phyloP scores from a whole-genome alignment of 2,113 vertebrate species.

The Lagopus leucura region DNA sequence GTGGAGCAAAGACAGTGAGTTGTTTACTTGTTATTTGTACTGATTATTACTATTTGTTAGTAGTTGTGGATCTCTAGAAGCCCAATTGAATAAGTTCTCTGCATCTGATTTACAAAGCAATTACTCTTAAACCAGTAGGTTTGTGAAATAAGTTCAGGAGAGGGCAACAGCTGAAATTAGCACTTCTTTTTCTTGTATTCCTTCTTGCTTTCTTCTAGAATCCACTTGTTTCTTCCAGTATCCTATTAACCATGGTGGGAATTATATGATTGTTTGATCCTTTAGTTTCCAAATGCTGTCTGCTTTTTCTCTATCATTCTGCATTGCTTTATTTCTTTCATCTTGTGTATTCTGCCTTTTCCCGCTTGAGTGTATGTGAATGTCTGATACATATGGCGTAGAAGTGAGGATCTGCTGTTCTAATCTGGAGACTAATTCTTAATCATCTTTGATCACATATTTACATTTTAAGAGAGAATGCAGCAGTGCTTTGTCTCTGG shows the following conservation, averaged over 20 bases:
- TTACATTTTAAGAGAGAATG: neutral
- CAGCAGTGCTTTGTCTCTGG: neutral
- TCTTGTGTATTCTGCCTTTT: neutral
- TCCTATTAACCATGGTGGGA: neutral
- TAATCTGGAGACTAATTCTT: neutral
- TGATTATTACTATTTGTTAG: neutral
- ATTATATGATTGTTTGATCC: neutral
- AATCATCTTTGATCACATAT: neutral
- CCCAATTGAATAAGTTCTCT: neutral
- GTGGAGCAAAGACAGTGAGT: neutral
- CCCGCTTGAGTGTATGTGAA: neutral
- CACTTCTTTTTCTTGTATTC: neutral
- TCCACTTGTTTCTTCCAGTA: neutral
- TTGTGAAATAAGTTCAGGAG: neutral
- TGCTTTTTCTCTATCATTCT: neutral
- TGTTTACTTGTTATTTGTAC: neutral
- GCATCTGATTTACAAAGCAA: neutral
- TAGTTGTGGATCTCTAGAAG: neutral
- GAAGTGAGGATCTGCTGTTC: neutral
- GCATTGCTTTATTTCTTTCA: neutral
- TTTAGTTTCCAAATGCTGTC: neutral
- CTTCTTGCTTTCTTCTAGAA: neutral
- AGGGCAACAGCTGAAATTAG: neutral
- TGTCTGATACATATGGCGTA: neutral
- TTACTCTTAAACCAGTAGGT: neutral